Evolutionary conservation across 2,888 invertebrate genomes (phyloP).

Genomic region (Drosophila imparisetae): DNA sequence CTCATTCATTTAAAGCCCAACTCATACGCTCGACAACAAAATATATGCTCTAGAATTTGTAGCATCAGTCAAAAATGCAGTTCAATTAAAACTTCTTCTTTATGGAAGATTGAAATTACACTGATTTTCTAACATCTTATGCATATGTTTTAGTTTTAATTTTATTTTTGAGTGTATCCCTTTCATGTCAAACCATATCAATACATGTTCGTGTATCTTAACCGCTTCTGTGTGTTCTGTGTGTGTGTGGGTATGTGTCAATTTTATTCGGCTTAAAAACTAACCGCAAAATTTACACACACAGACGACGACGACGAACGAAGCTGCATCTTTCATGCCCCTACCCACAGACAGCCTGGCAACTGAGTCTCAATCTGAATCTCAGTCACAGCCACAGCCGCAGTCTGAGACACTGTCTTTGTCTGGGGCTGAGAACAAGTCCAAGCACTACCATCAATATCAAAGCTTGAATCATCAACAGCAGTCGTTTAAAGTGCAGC

Average conservation of each 20-base stretch:
- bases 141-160: not conserved
- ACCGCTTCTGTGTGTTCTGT: constrained; percentile 53
- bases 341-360: constrained; percentile 42
- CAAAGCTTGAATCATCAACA: constrained; percentile 69
- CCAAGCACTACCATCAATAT: constrained; percentile 68
- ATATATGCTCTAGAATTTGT: not conserved
- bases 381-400: constrained; percentile 8
- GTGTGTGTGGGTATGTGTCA: constrained; percentile 41
- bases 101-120: not conserved
- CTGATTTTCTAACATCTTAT: not conserved
- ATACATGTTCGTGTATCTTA: constrained; percentile 13
- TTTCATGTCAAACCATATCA: constrained; percentile 15
- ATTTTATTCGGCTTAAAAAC: constrained; percentile 43
- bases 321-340: constrained; percentile 70
- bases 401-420: constrained; percentile 13
- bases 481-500: constrained; percentile 83
- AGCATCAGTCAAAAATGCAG: not conserved
- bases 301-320: constrained; percentile 68
- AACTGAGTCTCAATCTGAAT: constrained; percentile 23
- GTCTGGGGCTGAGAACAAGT: constrained; percentile 30
- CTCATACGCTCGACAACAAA: not conserved
- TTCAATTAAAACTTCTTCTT: not conserved
- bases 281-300: constrained; percentile 66
- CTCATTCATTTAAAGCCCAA: not conserved
- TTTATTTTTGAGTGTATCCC: not conserved